A percentile compares a stretch with the other conserved stretches of the same genome.
Conservation (phyloP, 1,140 invertebrate genomes). For the Scaptodrosophila lebanonensis region DNA sequence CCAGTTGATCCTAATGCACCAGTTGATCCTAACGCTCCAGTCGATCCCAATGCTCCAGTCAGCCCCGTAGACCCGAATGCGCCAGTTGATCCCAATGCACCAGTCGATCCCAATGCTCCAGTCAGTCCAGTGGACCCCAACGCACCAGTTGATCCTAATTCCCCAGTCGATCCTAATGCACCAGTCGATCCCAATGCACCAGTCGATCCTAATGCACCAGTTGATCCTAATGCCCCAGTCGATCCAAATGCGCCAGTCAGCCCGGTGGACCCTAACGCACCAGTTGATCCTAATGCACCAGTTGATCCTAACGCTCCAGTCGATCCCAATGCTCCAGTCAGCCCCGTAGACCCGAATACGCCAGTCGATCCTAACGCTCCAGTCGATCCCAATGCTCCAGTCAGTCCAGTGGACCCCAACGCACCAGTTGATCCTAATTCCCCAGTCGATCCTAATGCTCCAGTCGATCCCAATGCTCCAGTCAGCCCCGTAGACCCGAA, state of each 20-base stretch:
- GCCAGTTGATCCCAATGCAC: conserved; percentile 5
- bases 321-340: conserved; percentile 4
- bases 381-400: conserved; percentile 11
- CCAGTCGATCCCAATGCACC: conserved; percentile 9
- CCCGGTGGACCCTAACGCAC: conserved; percentile 6
- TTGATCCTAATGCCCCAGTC: conserved; percentile 1
- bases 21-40: conserved; percentile 14
- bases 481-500: conserved; percentile 5
- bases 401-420: neutral
- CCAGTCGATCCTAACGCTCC: conserved; percentile 16
- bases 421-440: conserved; percentile 10
- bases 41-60: conserved; percentile 4
- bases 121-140: conserved; percentile 5
- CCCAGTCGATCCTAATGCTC: conserved; percentile 7
- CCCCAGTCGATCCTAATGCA: conserved; percentile 7
- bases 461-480: conserved; percentile 7
- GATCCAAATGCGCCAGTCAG: conserved; percentile 7
- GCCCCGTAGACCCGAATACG: conserved; percentile 5
- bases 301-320: conserved; percentile 5
- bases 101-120: conserved; percentile 13
- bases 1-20: conserved; percentile 15
- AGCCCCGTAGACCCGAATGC: neutral
- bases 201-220: conserved; percentile 5
- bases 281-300: conserved; percentile 25
- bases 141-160: conserved; percentile 9